A percentile compares a stretch with the other conserved stretches of the same genome.
Conservation (phyloP, 2,888 invertebrate genomes). For the Agrochola litura region DNA sequence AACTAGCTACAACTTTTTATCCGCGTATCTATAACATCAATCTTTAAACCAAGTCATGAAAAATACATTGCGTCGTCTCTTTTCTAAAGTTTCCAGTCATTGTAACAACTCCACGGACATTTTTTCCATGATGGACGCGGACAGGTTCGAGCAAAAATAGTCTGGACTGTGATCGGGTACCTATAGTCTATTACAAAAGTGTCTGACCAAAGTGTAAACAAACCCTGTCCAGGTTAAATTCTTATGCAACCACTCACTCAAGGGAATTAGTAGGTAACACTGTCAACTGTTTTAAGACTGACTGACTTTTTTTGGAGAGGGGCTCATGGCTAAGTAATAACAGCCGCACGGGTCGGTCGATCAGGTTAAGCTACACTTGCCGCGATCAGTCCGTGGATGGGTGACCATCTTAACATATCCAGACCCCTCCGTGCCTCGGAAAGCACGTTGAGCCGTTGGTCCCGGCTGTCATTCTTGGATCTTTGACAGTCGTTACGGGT, state of each 20-base stretch:
- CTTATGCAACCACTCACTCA: not conserved
- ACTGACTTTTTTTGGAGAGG: too few species aligned
- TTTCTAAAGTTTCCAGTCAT: slow-evolving; percentile 58
- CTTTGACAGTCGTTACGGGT: too few species aligned
- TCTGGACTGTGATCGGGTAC: slow-evolving; percentile 79
- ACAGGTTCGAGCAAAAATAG: slow-evolving; percentile 90
- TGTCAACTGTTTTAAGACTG: not conserved
- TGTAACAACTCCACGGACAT: slow-evolving; percentile 70
- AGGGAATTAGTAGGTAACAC: not conserved
- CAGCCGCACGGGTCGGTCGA: too few species aligned
- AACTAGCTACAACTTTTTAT: slow-evolving; percentile 37
- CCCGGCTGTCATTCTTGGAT: too few species aligned
- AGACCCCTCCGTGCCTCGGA: too few species aligned
- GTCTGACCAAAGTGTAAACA: not conserved
- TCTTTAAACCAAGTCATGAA: slow-evolving; percentile 59
- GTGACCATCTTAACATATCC: too few species aligned
- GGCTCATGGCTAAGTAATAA: too few species aligned
- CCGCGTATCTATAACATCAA: slow-evolving; percentile 49
- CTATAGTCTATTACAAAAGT: not conserved
- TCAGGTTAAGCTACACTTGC: too few species aligned
- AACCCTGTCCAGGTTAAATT: not conserved
- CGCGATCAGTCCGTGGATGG: too few species aligned
- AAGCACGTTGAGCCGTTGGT: too few species aligned
- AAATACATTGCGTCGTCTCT: slow-evolving; percentile 55
- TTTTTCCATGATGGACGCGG: slow-evolving; percentile 83